Evolutionary conservation across 2,888 invertebrate genomes (phyloP).

Genomic region (Mayetiola destructor): DNA sequence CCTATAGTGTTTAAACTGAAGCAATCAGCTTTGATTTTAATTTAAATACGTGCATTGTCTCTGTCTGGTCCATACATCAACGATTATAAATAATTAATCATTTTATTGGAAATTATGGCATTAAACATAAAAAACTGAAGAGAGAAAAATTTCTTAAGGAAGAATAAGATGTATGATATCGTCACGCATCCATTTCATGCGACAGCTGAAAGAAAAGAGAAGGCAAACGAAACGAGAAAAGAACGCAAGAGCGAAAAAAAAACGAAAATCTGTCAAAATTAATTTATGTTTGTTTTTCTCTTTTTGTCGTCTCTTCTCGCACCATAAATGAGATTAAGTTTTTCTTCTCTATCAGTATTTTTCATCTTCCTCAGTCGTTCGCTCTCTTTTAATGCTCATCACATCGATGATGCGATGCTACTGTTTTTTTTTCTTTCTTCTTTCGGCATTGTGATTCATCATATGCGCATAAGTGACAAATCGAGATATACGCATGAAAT

Average conservation of each 20-base stretch:
- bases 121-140: background rate
- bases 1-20: no score
- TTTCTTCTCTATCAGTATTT: constrained; percentile 13
- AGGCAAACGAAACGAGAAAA: no score
- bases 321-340: constrained; percentile 24
- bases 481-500: background rate
- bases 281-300: constrained; percentile 36
- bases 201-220: no score
- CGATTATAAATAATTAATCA: constrained; percentile 11
- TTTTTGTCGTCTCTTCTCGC: no score
- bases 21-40: no score
- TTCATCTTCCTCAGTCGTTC: constrained; percentile 1
- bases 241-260: background rate
- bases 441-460: background rate
- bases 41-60: constrained; percentile 10
- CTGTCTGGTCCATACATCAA: background rate
- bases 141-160: background rate
- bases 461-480: no score
- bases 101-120: constrained; percentile 5
- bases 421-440: background rate
- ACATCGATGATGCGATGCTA: no score
- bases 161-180: background rate
- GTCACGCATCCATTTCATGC: no score
- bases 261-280: constrained; percentile 33
- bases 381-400: no score